These are phyloP conservation scores for Drosophila kohkoa DNA, from an alignment of 1,140 invertebrate genomes.

Conservation along the genomic window DNA sequence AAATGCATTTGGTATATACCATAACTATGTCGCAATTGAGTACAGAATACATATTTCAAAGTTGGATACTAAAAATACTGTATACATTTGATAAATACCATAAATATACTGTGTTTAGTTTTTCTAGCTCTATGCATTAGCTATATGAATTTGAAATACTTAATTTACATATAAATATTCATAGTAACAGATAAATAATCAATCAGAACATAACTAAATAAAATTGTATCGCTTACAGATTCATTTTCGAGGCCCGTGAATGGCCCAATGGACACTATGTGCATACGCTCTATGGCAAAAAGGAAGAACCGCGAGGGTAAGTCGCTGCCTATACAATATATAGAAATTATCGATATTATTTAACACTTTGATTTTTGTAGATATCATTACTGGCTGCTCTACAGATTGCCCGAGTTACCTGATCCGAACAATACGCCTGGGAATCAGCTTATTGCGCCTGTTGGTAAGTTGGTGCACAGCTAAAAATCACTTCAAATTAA, in stretches of 20 bases:
- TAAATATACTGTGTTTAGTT: no score
- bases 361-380: slow-evolving; percentile 32
- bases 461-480: slow-evolving; percentile 87
- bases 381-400: slow-evolving; percentile 95
- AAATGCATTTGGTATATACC: no score
- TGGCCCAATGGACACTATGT: slow-evolving; percentile 97
- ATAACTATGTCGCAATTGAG: no score
- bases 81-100: no score
- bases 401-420: slow-evolving; percentile 90
- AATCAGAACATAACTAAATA: neutral
- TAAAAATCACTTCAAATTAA: neutral
- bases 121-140: no score
- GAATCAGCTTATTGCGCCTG: slow-evolving; percentile 93
- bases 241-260: slow-evolving; percentile 91
- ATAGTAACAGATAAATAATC: no score
- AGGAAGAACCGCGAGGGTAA: slow-evolving; percentile 92
- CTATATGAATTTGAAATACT: no score
- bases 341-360: neutral
- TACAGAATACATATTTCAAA: no score
- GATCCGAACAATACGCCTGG: slow-evolving; percentile 91
- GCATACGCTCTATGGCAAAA: slow-evolving; percentile 93
- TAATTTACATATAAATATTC: no score
- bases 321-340: neutral
- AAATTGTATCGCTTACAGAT: slow-evolving; percentile 58
- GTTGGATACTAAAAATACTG: no score